Evolutionary conservation across 2,888 invertebrate species (phyloP).

Genomic region (Tetragnatha montana): DNA sequence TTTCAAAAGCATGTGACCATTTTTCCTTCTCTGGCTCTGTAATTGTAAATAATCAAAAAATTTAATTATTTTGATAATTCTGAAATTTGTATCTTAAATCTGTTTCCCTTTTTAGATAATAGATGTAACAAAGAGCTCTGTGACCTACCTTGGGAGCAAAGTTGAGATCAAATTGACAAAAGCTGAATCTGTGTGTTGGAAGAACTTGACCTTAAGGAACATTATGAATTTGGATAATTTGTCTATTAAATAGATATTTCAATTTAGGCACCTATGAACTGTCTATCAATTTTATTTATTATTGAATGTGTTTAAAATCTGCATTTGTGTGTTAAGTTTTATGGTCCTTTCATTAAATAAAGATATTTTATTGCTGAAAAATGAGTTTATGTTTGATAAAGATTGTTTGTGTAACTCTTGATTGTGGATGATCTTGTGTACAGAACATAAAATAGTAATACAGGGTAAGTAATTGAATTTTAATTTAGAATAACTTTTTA

Average conservation of each 20-base stretch:
- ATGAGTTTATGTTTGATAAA: not conserved
- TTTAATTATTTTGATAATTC: no score
- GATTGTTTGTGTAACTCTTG: no score
- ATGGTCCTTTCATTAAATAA: not conserved
- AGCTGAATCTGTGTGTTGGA: constrained; percentile 86
- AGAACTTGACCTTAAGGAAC: constrained; percentile 79
- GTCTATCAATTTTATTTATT: not conserved
- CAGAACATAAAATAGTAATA: no score
- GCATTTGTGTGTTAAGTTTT: not conserved
- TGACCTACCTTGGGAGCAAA: constrained; percentile 90
- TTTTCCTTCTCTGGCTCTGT: no score
- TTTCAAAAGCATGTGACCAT: no score
- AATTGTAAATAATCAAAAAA: no score
- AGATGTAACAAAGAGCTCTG: constrained; percentile 78
- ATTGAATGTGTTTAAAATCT: not conserved
- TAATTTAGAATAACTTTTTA: no score
- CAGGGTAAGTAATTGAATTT: no score
- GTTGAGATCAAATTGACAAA: constrained; percentile 94
- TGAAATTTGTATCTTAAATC: no score
- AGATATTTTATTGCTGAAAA: not conserved
- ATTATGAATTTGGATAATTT: constrained; percentile 13
- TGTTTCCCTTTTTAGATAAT: not conserved
- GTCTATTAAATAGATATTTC: constrained; percentile 5
- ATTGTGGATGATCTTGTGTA: no score
- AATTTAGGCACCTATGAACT: not conserved